Base-by-base conservation (phyloP, 1,140 invertebrate genomes). In the Theocolax elegans region DNA sequence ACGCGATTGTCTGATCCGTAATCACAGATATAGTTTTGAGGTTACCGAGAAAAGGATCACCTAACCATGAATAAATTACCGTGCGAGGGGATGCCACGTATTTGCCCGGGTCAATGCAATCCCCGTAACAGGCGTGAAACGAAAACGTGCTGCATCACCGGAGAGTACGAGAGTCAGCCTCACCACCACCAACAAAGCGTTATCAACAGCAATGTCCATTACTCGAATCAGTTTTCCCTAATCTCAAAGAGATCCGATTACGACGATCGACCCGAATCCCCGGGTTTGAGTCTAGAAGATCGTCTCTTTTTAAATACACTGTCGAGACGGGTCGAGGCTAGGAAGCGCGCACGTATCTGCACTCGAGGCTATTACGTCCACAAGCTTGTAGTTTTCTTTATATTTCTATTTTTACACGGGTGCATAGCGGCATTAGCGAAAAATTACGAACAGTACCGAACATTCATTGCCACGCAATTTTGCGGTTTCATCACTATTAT, bases 401-500 rank as follows among this genome's bases (percentile, higher is more conserved):
- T 56, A 13, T 72, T 72, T 29, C 56, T 72, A 27, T 10, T 67
- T 3, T 0, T 62, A 1, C 64, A 72, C 29, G 40, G 63, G 7
- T 38, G 21, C n/a, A 27, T 67, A 6, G 63, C 48, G n/a, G 12
- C 13, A 0, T 31, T 66, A 0, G 23, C 40, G 2, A 44, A 42
- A 0, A 49, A 48, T 23, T 67, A 42, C 15, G 15, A 17, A 0
- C 53, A 75, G 44, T 83, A 80, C 59, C 77, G 79, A 46, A 75
- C 74, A 25, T 83, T 83, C 64, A 46, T 78, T 13, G 72, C 76
- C 29, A 79, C 76, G 35, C 81, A 84, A 72, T 77, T 84, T 42
- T 84, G 78, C 63, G 84, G 84, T 59, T 64, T 84, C 54, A 62
- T 82, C 58, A 79, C 74, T 38, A 54, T 86, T 42, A 60, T 80